These are phyloP conservation scores for Magallana ariakensis DNA, from an alignment of 1,140 invertebrate genomes.

Conservation along the genomic window DNA sequence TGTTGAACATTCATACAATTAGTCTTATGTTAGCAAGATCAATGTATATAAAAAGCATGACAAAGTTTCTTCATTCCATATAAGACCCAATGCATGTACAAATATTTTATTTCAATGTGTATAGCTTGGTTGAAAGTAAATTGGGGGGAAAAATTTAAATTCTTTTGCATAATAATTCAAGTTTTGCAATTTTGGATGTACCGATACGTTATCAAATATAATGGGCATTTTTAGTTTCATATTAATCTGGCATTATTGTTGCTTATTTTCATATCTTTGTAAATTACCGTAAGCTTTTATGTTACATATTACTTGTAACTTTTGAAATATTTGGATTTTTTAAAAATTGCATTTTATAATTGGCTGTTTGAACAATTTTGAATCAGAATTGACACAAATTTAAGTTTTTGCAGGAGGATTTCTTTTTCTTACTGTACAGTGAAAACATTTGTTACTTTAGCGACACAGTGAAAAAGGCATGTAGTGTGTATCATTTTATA, in stretches of 20 bases:
- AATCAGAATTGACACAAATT: not conserved
- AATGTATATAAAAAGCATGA: conserved; percentile 1
- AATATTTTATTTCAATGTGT: not conserved
- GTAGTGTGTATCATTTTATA: conserved; percentile 24
- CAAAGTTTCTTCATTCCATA: conserved; percentile 3
- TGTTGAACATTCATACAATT: not conserved
- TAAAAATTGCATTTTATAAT: not conserved
- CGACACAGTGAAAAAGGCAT: conserved; percentile 7
- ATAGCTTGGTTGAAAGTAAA: not conserved
- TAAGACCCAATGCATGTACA: not conserved
- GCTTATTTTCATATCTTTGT: no score
- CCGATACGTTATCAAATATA: not conserved
- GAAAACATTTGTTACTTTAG: not conserved
- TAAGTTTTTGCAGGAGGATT: not conserved
- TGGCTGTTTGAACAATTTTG: not conserved
- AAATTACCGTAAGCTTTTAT: no score
- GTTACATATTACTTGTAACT: no score
- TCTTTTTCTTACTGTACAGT: not conserved
- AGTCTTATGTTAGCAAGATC: not conserved
- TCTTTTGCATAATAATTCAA: conserved; percentile 1
- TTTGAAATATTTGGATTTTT: no score
- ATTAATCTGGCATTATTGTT: no score
- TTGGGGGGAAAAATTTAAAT: not conserved
- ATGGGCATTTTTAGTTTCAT: conserved; percentile 1
- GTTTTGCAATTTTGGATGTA: not conserved